Conservation (phyloP, 2,888 invertebrate genomes). For the Strigamia transsilvanica region DNA sequence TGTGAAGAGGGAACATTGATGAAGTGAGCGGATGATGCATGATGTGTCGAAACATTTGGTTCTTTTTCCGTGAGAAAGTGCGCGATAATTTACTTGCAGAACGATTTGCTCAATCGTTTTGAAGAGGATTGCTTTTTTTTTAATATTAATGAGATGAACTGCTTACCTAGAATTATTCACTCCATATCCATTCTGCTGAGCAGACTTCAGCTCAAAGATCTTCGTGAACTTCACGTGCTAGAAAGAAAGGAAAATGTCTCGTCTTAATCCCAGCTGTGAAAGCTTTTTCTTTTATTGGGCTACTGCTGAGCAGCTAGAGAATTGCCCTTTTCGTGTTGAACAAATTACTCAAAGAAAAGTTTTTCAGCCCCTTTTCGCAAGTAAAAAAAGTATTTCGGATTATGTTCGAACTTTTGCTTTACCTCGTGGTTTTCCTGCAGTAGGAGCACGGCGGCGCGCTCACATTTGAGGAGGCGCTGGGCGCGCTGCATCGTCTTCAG, state of each 20-base stretch:
- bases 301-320: not conserved
- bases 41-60: not conserved
- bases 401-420: slow-evolving; percentile 50
- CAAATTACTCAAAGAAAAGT: not conserved
- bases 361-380: not conserved
- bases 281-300: slow-evolving; percentile 46
- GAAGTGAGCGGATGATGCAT: not conserved
- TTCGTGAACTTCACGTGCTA: slow-evolving; percentile 53
- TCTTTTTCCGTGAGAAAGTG: not conserved
- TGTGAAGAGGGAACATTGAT: slow-evolving; percentile 7
- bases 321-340: not conserved
- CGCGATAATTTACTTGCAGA: not conserved
- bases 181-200: slow-evolving; percentile 53
- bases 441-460: slow-evolving; percentile 67
- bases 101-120: not conserved
- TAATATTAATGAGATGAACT: not conserved
- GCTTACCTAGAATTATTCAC: slow-evolving; percentile 24
- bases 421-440: slow-evolving; percentile 65
- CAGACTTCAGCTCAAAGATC: slow-evolving; percentile 53
- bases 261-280: slow-evolving; percentile 42
- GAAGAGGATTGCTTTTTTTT: not conserved
- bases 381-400: not conserved
- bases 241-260: slow-evolving; percentile 2
- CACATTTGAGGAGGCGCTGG: slow-evolving; percentile 67
- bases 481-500: slow-evolving; percentile 68